These are phyloP conservation scores for Heliconius charithonia DNA, from an alignment of 2,888 invertebrate genomes.

Conservation along the genomic window DNA sequence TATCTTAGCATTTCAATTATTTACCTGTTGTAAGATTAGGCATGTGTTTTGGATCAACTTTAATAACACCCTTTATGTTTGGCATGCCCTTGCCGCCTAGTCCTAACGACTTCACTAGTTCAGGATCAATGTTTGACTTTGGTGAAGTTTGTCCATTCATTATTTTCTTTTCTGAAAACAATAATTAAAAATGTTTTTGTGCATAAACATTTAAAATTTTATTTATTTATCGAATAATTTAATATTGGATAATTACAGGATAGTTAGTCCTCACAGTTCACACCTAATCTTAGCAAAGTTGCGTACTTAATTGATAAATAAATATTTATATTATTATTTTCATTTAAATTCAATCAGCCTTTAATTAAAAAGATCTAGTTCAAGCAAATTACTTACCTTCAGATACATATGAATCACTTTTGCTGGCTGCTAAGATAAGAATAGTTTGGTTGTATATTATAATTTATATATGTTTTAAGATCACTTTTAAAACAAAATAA, in stretches of 20 bases:
- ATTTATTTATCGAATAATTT: neutral
- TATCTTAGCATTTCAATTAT: conserved; percentile 37
- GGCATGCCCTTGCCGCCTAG: conserved; percentile 81
- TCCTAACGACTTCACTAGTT: conserved; percentile 81
- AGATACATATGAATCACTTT: conserved; percentile 25
- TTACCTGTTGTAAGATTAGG: conserved; percentile 83
- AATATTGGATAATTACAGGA: neutral
- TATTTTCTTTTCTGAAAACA: conserved; percentile 72
- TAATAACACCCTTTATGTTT: conserved; percentile 87
- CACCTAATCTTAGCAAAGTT: neutral
- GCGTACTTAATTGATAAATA: neutral
- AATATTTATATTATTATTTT: too few relatives aligned
- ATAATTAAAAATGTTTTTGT: neutral
- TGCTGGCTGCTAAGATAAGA: conserved; percentile 32
- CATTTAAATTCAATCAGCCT: too few relatives aligned
- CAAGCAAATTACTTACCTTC: conserved; percentile 33
- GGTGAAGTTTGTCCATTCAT: conserved; percentile 80
- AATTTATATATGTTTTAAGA: neutral
- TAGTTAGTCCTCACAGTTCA: neutral
- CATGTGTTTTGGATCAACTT: conserved; percentile 89
- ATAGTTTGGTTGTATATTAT: neutral
- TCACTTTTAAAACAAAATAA: too few relatives aligned
- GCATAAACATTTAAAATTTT: too few relatives aligned
- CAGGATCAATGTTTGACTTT: conserved; percentile 77
- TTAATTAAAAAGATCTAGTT: neutral